Evolutionary conservation across 2,113 vertebrate species (phyloP).

Genomic region (Lagopus muta): DNA sequence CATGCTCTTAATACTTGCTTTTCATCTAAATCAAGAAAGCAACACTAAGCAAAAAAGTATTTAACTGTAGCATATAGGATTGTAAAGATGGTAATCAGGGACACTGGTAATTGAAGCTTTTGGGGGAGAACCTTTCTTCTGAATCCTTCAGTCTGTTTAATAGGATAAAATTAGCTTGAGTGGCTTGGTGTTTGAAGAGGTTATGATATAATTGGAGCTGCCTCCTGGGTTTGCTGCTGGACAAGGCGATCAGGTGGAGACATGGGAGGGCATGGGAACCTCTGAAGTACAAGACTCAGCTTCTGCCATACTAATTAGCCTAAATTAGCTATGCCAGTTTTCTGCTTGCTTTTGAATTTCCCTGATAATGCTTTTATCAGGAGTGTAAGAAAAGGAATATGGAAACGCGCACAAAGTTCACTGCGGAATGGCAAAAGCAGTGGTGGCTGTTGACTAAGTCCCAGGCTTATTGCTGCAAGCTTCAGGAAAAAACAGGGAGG

Average conservation of each 20-base stretch:
- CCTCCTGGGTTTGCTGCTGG: slow-evolving; percentile 84
- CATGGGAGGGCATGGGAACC: slow-evolving; percentile 75
- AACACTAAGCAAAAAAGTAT: slow-evolving; percentile 79
- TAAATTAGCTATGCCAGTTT: slow-evolving; percentile 83
- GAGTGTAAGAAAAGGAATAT: slow-evolving; percentile 61
- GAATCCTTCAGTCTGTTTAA: slow-evolving; percentile 85
- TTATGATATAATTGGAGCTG: slow-evolving; percentile 85
- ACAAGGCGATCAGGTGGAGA: slow-evolving; percentile 83
- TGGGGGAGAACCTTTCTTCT: slow-evolving; percentile 82
- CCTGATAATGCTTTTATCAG: slow-evolving; percentile 75
- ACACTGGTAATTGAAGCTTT: slow-evolving; percentile 85
- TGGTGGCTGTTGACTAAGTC: not conserved
- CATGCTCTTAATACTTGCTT: slow-evolving; percentile 78
- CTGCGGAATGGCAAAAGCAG: not conserved
- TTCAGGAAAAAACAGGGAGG: not conserved
- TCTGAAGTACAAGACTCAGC: slow-evolving; percentile 75
- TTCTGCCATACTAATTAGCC: slow-evolving; percentile 82
- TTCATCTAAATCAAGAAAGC: slow-evolving; percentile 82
- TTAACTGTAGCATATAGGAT: slow-evolving; percentile 79
- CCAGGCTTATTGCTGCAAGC: slow-evolving; percentile 26
- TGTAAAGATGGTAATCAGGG: slow-evolving; percentile 82
- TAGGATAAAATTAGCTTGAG: slow-evolving; percentile 86
- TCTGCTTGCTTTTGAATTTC: slow-evolving; percentile 82
- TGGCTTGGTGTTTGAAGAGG: slow-evolving; percentile 84
- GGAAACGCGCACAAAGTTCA: slow-evolving; percentile 59